A percentile compares a stretch with the other conserved stretches of the same genome.
Evolutionary conservation across 2,113 vertebrate genomes (phyloP).

Genomic region (Puffinus mauretanicus): DNA sequence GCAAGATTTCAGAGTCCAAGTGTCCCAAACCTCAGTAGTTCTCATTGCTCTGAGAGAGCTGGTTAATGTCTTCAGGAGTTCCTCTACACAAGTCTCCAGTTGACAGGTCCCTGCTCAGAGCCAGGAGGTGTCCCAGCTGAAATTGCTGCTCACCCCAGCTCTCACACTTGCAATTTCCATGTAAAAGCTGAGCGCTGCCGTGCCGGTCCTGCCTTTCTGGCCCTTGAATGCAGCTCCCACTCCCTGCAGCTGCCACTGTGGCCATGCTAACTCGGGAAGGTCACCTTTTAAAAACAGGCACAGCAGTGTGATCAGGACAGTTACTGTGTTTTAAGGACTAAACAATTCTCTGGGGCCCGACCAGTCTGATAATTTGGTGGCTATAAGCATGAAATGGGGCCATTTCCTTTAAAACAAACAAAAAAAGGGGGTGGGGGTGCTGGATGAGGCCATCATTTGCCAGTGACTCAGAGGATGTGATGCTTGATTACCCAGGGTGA

Average conservation of each 20-base stretch:
- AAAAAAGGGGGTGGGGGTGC: neutral
- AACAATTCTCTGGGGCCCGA: neutral
- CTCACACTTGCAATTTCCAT: neutral
- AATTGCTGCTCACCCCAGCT: neutral
- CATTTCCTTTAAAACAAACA: conserved; percentile 16
- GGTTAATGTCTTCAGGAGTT: neutral
- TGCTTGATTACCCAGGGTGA: neutral
- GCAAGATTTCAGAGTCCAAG: neutral
- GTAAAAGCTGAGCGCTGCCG: neutral
- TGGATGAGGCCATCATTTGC: neutral
- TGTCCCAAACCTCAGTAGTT: neutral
- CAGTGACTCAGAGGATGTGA: conserved; percentile 27
- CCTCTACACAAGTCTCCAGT: neutral
- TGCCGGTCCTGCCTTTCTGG: neutral
- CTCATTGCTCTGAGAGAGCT: neutral
- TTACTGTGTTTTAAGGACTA: neutral
- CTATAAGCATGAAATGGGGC: neutral
- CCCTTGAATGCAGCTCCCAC: neutral
- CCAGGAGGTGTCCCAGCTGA: neutral
- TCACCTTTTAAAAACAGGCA: neutral
- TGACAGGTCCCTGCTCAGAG: neutral
- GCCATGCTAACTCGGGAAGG: accelerated
- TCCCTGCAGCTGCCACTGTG: neutral
- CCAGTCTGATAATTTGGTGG: neutral
- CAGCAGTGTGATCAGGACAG: neutral